Conservation (phyloP, 2,888 invertebrate genomes). For the Phyto melanocephala region DNA sequence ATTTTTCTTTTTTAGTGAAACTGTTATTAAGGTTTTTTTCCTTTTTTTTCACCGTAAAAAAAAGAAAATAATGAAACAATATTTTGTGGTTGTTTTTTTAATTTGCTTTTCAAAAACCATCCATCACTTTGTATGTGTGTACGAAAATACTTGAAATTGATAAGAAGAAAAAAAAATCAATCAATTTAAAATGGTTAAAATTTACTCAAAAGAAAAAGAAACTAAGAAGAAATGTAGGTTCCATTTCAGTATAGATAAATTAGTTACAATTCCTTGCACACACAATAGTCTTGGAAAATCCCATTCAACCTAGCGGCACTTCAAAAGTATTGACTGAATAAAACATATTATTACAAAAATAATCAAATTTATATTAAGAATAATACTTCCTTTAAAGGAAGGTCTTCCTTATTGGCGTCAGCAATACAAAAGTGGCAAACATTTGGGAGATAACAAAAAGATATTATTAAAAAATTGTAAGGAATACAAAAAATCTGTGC, state of each 20-base stretch:
- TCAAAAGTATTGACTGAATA: too few species aligned
- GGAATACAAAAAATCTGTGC: too few species aligned
- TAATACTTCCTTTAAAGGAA: too few species aligned
- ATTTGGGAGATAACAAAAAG: too few species aligned
- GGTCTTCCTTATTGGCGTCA: too few species aligned
- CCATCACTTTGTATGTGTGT: constrained; percentile 47
- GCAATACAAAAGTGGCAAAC: too few species aligned
- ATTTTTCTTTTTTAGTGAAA: too few species aligned
- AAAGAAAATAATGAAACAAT: background rate
- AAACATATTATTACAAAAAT: too few species aligned
- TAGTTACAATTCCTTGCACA: constrained; percentile 35
- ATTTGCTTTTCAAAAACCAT: constrained; percentile 24
- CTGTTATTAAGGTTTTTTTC: background rate
- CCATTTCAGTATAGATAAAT: constrained; percentile 38
- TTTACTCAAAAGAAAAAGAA: background rate
- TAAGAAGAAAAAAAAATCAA: constrained; percentile 40
- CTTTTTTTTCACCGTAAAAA: background rate
- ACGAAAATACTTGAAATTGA: constrained; percentile 24
- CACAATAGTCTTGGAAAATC: background rate
- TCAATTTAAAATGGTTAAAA: constrained; percentile 49
- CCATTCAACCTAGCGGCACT: too few species aligned
- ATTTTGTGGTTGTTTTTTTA: constrained; percentile 8
- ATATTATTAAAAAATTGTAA: too few species aligned
- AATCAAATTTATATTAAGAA: too few species aligned
- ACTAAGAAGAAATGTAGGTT: too few species aligned